Conservation (phyloP, 2,113 vertebrate genomes). For the Phalacrocorax aristotelis region DNA sequence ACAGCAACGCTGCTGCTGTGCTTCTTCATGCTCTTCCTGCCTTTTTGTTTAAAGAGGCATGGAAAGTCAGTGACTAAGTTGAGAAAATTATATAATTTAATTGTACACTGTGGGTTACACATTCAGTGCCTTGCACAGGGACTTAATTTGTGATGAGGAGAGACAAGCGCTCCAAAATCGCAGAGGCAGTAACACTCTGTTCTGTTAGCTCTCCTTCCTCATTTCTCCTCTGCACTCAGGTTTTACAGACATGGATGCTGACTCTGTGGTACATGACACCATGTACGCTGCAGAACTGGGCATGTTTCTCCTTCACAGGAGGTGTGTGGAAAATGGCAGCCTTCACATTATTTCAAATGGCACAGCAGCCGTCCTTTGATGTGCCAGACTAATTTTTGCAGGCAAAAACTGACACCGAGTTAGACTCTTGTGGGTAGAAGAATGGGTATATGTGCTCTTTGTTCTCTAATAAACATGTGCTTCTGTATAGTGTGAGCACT, state of each 20-base stretch:
- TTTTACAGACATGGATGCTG: neutral
- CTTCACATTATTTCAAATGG: neutral
- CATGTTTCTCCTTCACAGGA: neutral
- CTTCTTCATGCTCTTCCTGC: neutral
- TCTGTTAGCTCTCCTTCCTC: neutral
- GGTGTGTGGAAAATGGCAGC: neutral
- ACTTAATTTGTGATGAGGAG: neutral
- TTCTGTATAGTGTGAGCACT: neutral
- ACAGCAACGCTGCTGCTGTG: neutral
- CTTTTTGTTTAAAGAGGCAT: neutral
- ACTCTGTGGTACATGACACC: neutral
- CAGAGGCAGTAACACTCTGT: neutral
- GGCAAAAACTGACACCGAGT: neutral
- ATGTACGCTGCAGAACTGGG: rapidly evolving
- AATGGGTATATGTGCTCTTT: neutral
- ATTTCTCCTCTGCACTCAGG: neutral
- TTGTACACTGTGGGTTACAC: neutral
- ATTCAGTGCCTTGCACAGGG: neutral
- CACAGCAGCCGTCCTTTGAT: neutral
- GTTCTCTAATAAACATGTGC: neutral
- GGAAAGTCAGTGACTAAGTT: neutral
- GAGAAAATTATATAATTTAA: neutral
- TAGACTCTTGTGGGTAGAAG: neutral
- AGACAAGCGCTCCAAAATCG: neutral
- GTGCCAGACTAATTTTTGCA: neutral